Percentiles rank a stretch among this genome's conserved stretches.
Evolutionary conservation across 1,140 invertebrate genomes (phyloP).

Genomic region (Pantala flavescens): DNA sequence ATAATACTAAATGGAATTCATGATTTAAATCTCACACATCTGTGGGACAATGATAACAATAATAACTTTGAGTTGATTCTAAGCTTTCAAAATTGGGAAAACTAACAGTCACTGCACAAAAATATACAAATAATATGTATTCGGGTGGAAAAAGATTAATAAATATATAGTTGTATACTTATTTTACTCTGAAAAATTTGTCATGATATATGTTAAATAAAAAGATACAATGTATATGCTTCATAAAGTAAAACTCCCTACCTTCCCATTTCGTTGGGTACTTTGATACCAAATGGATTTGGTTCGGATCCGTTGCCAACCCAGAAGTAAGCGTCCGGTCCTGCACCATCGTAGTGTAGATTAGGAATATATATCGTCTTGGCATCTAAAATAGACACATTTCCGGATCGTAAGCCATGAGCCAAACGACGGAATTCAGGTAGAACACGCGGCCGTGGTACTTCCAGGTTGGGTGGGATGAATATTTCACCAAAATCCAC

Average conservation of each 20-base stretch:
- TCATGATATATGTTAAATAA: too few species aligned
- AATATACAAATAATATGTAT: too few species aligned
- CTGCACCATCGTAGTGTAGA: conserved; percentile 81
- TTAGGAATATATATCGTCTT: conserved; percentile 89
- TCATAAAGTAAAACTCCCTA: conserved; percentile 26
- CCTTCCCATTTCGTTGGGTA: conserved; percentile 71
- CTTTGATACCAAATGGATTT: conserved; percentile 70
- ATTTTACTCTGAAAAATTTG: too few species aligned
- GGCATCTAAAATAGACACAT: conserved; percentile 81
- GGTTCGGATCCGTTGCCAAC: conserved; percentile 78
- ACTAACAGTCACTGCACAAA: too few species aligned
- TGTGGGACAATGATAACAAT: too few species aligned
- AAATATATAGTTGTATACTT: too few species aligned
- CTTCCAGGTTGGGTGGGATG: conserved; percentile 60
- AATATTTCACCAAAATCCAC: conserved; percentile 76
- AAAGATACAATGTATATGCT: too few species aligned
- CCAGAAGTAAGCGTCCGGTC: conserved; percentile 86
- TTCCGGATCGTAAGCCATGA: conserved; percentile 77
- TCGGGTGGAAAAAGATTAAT: too few species aligned
- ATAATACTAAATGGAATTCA: too few species aligned
- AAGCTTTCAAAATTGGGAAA: too few species aligned
- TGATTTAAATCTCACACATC: too few species aligned
- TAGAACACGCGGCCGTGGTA: conserved; percentile 60
- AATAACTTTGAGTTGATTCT: too few species aligned
- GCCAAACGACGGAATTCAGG: conserved; percentile 76